phyloP scores from a whole-genome alignment of 2,888 invertebrate genomes.

The Nomada lathburiana region DNA sequence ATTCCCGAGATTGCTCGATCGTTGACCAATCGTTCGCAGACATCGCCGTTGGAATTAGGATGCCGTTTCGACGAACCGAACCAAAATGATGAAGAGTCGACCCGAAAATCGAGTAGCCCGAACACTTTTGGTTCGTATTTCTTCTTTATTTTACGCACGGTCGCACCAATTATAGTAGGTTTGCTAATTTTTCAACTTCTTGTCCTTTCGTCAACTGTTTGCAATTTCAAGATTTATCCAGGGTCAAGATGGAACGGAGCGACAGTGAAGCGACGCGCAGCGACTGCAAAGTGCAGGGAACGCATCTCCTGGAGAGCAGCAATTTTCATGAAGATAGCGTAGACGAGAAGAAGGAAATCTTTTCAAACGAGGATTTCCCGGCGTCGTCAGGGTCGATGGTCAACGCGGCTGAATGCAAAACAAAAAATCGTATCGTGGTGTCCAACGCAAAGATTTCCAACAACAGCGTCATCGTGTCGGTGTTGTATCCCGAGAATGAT shows the following conservation, averaged over 20 bases:
- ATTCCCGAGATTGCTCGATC: background rate
- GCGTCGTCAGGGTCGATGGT: background rate
- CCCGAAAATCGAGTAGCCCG: constrained; percentile 39
- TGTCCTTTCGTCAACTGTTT: background rate
- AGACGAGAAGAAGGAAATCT: constrained; percentile 37
- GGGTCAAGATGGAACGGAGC: constrained; percentile 21
- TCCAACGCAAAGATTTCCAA: constrained; percentile 64
- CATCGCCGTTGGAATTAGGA: constrained; percentile 15
- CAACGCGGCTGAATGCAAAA: constrained; percentile 19
- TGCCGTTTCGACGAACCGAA: constrained; percentile 18
- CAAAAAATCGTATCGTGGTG: constrained; percentile 65
- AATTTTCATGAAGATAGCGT: background rate
- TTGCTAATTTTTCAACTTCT: too few relatives aligned
- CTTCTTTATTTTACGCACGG: background rate
- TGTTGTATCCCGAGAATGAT: constrained; percentile 63
- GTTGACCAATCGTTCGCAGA: constrained; percentile 12
- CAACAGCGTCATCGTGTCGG: constrained; percentile 71
- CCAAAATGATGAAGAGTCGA: constrained; percentile 28
- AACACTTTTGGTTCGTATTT: constrained; percentile 18
- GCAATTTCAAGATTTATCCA: constrained; percentile 30
- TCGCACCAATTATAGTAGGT: too few relatives aligned
- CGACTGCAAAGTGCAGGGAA: background rate
- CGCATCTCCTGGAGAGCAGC: background rate
- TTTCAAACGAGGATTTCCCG: constrained; percentile 13
- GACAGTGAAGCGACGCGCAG: constrained; percentile 12